Base-by-base conservation (phyloP, 2,113 vertebrate genomes). In the Erinaceus europaeus region DNA sequence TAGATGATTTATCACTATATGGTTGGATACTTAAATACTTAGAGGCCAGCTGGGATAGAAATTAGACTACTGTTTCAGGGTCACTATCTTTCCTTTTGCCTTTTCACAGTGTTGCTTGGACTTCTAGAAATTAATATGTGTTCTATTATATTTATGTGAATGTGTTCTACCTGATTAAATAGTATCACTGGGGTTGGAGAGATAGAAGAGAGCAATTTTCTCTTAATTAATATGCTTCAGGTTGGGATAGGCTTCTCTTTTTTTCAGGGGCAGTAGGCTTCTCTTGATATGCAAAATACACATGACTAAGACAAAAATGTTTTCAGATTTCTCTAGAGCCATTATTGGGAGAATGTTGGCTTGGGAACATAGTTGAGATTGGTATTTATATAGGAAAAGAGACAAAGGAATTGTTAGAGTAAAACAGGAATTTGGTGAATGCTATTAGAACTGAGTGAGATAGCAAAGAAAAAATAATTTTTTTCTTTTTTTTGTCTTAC, bases 171-270 rank as follows among this genome's bases (percentile, higher is more conserved):
- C 42, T 73, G 12, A 53, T 17, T 71, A 79, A 89, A 75, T 5
- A 72, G 0, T 89, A 82, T 86, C 25, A 32, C 12, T 76, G 20
- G 40, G 18, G 75, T 83, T 83, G 23, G 62, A 68, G 46, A 84
- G 80, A 84, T 77, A 21, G 23, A 52, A 27, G 55, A 74, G 68
- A 73, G 84, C 64, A 23, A 78, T 17, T 10, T 17, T 73, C 17
- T 85, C 90, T 87, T 82, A 20, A 69, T 57, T 82, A 44, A 61
- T 64, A 20, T 75, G 12, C 91, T 77, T 78, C 57, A 85, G 64
- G 21, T 53, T 90, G 55, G 27, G 52, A 48, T n/a, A 64, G 73
- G 32, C 52, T 65, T 12, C 40, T 74, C 18, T n/a, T n/a, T n/a
- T n/a, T n/a, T n/a, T n/a, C n/a, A n/a, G n/a, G n/a, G n/a, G n/a